Evolutionary conservation across 2,888 invertebrate genomes (phyloP).

Genomic region (Nomada flava): DNA sequence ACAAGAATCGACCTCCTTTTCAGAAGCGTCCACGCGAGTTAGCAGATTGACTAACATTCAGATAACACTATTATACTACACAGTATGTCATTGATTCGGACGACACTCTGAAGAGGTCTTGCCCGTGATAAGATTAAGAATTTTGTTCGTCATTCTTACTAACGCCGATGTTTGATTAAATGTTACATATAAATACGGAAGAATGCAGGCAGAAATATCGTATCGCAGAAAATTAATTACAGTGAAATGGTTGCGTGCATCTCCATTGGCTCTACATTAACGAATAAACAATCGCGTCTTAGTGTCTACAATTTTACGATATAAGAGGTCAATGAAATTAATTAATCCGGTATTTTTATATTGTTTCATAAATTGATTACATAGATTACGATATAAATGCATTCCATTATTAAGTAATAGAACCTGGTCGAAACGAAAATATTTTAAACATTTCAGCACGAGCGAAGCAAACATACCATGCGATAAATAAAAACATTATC

Average conservation of each 20-base stretch:
- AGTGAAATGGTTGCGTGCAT: not conserved
- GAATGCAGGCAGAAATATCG: not conserved
- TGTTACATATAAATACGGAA: constrained; percentile 2
- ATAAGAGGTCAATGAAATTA: not conserved
- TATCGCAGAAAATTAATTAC: not conserved
- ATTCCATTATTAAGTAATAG: too few species aligned
- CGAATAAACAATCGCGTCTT: not conserved
- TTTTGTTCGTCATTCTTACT: constrained; percentile 18
- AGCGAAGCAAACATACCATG: too few species aligned
- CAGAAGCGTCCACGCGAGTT: constrained; percentile 33
- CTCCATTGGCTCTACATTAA: not conserved
- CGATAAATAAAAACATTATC: too few species aligned
- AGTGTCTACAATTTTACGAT: too few species aligned
- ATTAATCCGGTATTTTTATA: too few species aligned
- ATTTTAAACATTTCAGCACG: too few species aligned
- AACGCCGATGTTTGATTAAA: constrained; percentile 25
- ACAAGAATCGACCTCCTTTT: constrained; percentile 54
- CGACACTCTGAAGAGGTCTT: constrained; percentile 33
- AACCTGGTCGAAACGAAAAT: too few species aligned
- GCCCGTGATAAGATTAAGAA: constrained; percentile 67
- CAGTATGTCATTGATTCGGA: constrained; percentile 51
- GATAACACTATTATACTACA: constrained; percentile 51
- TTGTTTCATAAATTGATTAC: too few species aligned
- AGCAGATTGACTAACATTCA: constrained; percentile 30
- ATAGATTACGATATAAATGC: too few species aligned